Percentiles rank a stretch among this genome's conserved stretches.
These are phyloP conservation scores for Barypeithes pellucidus DNA, from an alignment of 2,888 invertebrate genomes.

Conservation along the genomic window DNA sequence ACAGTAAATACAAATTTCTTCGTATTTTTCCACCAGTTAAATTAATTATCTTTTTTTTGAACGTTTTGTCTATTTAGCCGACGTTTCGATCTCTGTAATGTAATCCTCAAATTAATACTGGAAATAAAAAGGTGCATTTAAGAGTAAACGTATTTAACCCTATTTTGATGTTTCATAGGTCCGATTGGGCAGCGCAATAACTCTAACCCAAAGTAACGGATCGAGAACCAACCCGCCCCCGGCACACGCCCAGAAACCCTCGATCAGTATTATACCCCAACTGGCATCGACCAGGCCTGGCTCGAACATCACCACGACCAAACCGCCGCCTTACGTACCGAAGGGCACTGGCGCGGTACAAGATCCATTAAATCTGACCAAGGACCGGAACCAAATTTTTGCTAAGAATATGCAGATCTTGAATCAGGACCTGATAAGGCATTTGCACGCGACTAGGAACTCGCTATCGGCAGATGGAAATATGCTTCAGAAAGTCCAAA, in stretches of 20 bases:
- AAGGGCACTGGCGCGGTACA: background rate
- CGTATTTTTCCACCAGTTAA: too few relatives aligned
- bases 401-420: background rate
- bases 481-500: background rate
- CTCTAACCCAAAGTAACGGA: background rate
- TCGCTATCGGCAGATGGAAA: background rate
- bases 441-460: background rate
- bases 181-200: background rate
- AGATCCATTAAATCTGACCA: constrained; percentile 1
- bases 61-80: too few relatives aligned
- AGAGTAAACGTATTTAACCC: too few relatives aligned
- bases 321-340: background rate
- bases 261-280: constrained; percentile 14
- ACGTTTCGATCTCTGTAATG: too few relatives aligned
- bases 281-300: background rate
- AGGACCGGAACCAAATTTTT: background rate
- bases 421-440: background rate
- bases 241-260: constrained; percentile 19
- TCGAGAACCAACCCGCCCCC: constrained; percentile 11
- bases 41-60: too few relatives aligned
- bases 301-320: background rate
- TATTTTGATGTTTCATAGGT: background rate
- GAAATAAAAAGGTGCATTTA: too few relatives aligned
- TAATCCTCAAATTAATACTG: too few relatives aligned
- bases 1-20: too few relatives aligned